A percentile compares a stretch with the other conserved stretches of the same genome.
Conservation (phyloP, 2,797 vertebrate genomes). For the Manis crassicaudata region DNA sequence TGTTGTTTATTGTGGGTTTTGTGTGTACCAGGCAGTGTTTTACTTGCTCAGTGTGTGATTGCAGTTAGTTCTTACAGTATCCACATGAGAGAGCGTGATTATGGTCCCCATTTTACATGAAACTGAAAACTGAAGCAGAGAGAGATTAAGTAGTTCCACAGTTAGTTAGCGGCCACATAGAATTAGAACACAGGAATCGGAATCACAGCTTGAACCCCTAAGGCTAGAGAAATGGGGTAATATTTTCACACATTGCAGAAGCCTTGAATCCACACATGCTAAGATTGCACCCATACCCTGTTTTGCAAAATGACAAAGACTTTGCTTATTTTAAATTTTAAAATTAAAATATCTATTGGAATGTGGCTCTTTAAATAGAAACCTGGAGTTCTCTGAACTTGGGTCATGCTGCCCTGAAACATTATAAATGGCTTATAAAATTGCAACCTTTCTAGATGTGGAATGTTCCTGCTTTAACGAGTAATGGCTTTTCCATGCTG, state of each 20-base stretch:
- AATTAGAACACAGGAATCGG: background rate
- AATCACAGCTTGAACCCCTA: background rate
- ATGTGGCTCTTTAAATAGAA: slow-evolving; percentile 59
- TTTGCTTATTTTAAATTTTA: slow-evolving; percentile 37
- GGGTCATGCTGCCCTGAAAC: slow-evolving; percentile 43
- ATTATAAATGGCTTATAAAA: slow-evolving; percentile 58
- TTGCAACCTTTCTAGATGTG: slow-evolving; percentile 23
- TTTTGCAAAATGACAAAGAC: background rate
- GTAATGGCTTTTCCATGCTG: slow-evolving; percentile 4
- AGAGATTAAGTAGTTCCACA: background rate
- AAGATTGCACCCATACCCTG: background rate
- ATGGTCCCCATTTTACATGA: background rate
- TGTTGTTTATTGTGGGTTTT: background rate
- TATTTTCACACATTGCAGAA: background rate
- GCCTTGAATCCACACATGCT: background rate
- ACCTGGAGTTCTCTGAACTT: slow-evolving; percentile 27
- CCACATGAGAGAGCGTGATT: background rate
- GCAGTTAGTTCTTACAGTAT: background rate
- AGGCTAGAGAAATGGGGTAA: background rate
- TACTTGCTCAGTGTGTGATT: background rate
- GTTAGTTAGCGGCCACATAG: background rate
- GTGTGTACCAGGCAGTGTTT: background rate
- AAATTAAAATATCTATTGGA: slow-evolving; percentile 34
- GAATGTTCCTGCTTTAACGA: slow-evolving; percentile 42
- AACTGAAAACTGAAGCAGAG: background rate